Percentiles rank a stretch among this genome's conserved stretches.
phyloP scores from a whole-genome alignment of 1,140 invertebrate genomes.

The Saccostrea glomerata region DNA sequence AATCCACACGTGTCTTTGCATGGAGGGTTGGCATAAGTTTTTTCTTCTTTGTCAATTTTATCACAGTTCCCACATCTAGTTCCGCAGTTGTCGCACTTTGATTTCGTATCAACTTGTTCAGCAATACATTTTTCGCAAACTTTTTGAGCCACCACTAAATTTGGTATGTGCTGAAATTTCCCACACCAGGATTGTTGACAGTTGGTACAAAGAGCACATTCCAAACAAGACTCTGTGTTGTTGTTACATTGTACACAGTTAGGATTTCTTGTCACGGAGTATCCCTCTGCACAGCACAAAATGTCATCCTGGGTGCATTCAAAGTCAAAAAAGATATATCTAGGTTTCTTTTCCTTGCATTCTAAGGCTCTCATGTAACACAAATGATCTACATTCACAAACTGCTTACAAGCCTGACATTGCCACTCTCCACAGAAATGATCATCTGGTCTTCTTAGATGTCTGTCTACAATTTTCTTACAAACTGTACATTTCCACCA shows the following conservation, averaged over 20 bases:
- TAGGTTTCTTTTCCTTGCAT: background rate
- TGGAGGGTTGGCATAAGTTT: background rate
- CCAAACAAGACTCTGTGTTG: background rate
- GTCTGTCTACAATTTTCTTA: conserved; percentile 13
- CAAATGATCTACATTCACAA: conserved; percentile 35
- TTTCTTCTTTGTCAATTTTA: conserved; percentile 1
- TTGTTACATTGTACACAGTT: background rate
- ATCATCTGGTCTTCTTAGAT: conserved; percentile 21
- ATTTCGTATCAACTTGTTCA: background rate
- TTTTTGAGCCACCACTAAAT: conserved; percentile 41
- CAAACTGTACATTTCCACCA: conserved; percentile 42
- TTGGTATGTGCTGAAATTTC: conserved; percentile 28
- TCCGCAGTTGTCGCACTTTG: conserved; percentile 37
- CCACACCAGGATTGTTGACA: conserved; percentile 40
- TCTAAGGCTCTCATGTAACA: conserved; percentile 45
- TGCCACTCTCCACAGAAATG: conserved; percentile 40
- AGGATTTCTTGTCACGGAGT: background rate
- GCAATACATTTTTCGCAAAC: conserved; percentile 27
- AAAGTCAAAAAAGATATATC: conserved; percentile 48
- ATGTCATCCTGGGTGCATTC: conserved; percentile 44
- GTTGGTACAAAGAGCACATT: conserved; percentile 20
- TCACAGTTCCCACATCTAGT: conserved; percentile 37
- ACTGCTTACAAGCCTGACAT: conserved; percentile 26
- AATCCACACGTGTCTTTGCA: conserved; percentile 45
- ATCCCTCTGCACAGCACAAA: background rate